A percentile compares a stretch with the other conserved stretches of the same genome.
Conservation (phyloP, 2,113 vertebrate species). For the Genyomyrus donnyi region DNA sequence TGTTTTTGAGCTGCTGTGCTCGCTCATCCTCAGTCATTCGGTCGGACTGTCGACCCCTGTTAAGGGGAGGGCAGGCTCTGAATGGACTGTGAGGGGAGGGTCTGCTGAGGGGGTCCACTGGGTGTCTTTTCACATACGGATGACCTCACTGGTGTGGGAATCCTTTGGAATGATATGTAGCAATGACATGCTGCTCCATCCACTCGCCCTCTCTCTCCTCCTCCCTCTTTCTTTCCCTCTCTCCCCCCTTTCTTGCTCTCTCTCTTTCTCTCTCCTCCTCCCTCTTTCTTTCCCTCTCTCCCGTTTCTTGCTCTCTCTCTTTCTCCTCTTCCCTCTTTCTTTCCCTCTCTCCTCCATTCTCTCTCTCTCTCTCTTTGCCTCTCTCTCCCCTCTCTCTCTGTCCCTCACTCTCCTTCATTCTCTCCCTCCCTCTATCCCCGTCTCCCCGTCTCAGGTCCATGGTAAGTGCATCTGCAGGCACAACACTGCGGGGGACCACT, state of each 20-base stretch:
- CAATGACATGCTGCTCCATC: background rate
- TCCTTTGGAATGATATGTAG: background rate
- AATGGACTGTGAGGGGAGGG: background rate
- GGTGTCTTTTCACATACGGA: background rate
- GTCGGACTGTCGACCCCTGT: background rate
- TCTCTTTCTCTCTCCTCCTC: background rate
- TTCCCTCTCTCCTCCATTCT: background rate
- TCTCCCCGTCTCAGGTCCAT: slow-evolving; percentile 67
- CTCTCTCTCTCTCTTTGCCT: background rate
- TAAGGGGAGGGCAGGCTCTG: background rate
- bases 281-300: background rate
- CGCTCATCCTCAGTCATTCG: background rate
- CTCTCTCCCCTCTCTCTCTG: too few relatives aligned
- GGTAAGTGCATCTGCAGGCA: slow-evolving; percentile 93
- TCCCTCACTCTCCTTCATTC: background rate
- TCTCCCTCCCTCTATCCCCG: background rate
- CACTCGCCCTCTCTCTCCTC: background rate
- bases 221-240: background rate
- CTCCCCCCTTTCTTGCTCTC: too few relatives aligned
- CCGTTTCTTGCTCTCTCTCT: too few relatives aligned
- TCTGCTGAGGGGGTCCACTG: too few relatives aligned
- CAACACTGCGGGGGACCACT: slow-evolving; percentile 87
- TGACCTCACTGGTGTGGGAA: background rate
- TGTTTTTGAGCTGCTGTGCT: background rate
- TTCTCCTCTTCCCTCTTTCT: background rate